Conservation (phyloP, 2,113 vertebrate genomes). For the Notiomystis cincta region DNA sequence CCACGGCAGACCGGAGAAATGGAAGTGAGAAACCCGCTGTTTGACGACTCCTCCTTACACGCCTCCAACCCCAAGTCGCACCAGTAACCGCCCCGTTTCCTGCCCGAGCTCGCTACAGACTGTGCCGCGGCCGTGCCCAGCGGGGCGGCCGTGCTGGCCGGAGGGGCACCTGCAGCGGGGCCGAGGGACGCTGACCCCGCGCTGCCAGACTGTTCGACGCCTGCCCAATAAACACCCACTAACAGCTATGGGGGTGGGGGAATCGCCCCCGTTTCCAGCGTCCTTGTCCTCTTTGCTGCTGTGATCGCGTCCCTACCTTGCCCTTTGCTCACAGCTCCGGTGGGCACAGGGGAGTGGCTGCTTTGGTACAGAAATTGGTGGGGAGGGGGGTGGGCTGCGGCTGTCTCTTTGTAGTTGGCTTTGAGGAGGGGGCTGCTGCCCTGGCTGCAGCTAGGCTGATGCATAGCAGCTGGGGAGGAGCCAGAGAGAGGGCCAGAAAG, state of each 20-base stretch:
- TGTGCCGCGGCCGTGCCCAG: not conserved
- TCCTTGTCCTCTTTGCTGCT: constrained; percentile 51
- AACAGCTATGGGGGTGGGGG: constrained; percentile 17
- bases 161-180: not conserved
- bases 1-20: constrained; percentile 87
- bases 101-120: not conserved
- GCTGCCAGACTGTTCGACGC: not conserved
- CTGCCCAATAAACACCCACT: constrained; percentile 50
- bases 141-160: accelerated
- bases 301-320: not conserved
- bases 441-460: not conserved
- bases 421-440: not conserved
- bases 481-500: not conserved
- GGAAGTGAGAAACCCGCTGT: constrained; percentile 94
- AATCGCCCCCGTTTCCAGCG: not conserved
- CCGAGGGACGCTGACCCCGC: not conserved
- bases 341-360: accelerated
- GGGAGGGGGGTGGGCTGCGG: not conserved
- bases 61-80: constrained; percentile 63
- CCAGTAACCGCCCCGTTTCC: constrained; percentile 47
- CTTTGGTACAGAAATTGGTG: not conserved
- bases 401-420: not conserved
- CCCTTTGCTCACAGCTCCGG: not conserved
- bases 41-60: constrained; percentile 84
- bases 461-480: not conserved